phyloP scores from a whole-genome alignment of 2,113 vertebrate genomes.

The Channa maculata region DNA sequence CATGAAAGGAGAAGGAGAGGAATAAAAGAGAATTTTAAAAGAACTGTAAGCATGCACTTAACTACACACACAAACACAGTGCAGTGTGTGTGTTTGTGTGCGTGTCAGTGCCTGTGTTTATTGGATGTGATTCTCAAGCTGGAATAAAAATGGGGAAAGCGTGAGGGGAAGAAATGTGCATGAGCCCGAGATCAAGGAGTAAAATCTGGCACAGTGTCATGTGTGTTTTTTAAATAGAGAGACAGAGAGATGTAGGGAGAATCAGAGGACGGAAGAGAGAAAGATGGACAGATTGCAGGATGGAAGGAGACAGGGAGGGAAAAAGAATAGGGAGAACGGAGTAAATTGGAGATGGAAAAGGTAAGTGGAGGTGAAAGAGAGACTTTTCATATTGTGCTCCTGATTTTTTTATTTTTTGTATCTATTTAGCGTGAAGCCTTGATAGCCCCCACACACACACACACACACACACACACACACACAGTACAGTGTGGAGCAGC shows the following conservation, averaged over 20 bases:
- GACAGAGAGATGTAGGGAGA: slow-evolving; percentile 8
- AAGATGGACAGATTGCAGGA: slow-evolving; percentile 38
- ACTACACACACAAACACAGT: slow-evolving; percentile 44
- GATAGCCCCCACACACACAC: slow-evolving; percentile 22
- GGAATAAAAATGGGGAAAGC: slow-evolving; percentile 40
- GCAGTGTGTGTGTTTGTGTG: slow-evolving; percentile 18
- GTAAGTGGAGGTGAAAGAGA: slow-evolving; percentile 40
- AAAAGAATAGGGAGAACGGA: slow-evolving; percentile 17
- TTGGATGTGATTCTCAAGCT: slow-evolving; percentile 59
- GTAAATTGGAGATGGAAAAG: slow-evolving; percentile 30
- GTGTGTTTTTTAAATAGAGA: slow-evolving; percentile 54
- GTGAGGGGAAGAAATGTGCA: slow-evolving; percentile 43
- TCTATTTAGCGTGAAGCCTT: slow-evolving; percentile 36
- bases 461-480: slow-evolving; percentile 7
- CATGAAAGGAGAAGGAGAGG: slow-evolving; percentile 74
- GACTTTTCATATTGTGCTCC: slow-evolving; percentile 40
- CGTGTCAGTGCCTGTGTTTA: slow-evolving; percentile 55
- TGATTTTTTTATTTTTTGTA: slow-evolving; percentile 9
- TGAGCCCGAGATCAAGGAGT: slow-evolving; percentile 65
- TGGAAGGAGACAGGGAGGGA: slow-evolving; percentile 24
- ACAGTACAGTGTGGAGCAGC: slow-evolving; percentile 12
- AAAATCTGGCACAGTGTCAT: slow-evolving; percentile 71
- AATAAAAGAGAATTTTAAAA: slow-evolving; percentile 80
- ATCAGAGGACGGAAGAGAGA: slow-evolving; percentile 5
- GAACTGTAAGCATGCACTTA: slow-evolving; percentile 77